Conservation (phyloP, 2,888 invertebrate species). For the Ceriagrion tenellum region DNA sequence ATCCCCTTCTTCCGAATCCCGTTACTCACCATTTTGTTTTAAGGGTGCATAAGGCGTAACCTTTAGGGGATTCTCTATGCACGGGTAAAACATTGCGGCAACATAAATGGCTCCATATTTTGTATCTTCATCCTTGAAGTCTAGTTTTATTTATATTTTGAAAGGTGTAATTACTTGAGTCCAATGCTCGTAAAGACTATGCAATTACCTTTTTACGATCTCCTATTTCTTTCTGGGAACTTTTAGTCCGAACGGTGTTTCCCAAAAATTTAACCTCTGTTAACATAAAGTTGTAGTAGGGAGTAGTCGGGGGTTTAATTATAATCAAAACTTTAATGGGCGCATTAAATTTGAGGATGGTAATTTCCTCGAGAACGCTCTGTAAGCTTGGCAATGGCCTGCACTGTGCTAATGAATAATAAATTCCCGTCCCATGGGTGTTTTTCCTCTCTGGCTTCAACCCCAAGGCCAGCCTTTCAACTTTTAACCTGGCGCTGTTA, state of each 20-base stretch:
- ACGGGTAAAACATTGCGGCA: too few relatives aligned
- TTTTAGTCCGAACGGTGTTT: background rate
- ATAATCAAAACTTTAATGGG: background rate
- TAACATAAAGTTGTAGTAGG: background rate
- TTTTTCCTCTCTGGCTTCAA: background rate
- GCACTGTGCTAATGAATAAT: background rate
- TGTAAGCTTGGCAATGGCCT: background rate
- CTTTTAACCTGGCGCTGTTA: background rate
- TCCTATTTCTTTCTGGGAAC: too few relatives aligned
- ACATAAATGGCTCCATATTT: too few relatives aligned
- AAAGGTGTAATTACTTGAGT: background rate
- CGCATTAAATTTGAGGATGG: background rate
- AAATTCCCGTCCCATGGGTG: background rate
- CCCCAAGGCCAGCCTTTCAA: background rate
- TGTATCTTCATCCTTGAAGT: too few relatives aligned
- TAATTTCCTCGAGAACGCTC: background rate
- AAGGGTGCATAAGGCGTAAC: too few relatives aligned
- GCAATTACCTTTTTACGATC: background rate
- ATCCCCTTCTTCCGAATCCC: too few relatives aligned
- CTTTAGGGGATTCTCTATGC: too few relatives aligned
- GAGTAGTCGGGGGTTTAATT: background rate
- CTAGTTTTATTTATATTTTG: too few relatives aligned
- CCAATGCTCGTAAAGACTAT: background rate
- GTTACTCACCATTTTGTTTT: too few relatives aligned
- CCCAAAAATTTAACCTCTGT: background rate